These are phyloP conservation scores for Pterocles orientalis DNA, from an alignment of 2,113 vertebrate genomes.

Conservation along the genomic window DNA sequence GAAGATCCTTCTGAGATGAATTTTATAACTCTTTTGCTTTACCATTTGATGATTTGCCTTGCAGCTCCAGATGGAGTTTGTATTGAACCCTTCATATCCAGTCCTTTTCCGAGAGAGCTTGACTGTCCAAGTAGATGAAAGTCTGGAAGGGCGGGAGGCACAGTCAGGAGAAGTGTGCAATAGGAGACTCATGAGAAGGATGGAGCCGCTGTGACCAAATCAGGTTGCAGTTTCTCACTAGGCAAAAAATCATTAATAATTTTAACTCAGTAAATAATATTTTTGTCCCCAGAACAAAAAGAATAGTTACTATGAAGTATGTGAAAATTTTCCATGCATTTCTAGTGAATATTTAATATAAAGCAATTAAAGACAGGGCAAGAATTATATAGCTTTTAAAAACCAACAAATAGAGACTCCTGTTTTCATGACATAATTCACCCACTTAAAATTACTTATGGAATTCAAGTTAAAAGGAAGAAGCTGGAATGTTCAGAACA, in stretches of 20 bases:
- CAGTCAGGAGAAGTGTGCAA: background rate
- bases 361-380: background rate
- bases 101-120: background rate
- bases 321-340: background rate
- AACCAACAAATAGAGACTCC: background rate
- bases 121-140: background rate
- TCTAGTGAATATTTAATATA: slow-evolving; percentile 33
- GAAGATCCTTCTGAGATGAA: background rate
- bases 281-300: background rate
- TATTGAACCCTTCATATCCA: background rate
- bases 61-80: background rate
- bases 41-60: background rate
- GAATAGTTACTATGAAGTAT: background rate
- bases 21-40: background rate
- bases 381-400: background rate
- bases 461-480: background rate
- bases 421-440: background rate
- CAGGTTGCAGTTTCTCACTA: background rate
- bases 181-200: background rate
- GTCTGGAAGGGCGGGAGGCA: background rate
- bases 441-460: background rate
- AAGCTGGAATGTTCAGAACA: background rate
- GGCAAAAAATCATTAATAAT: background rate
- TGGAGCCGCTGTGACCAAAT: background rate
- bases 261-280: background rate